Evolutionary conservation across 2,113 vertebrate species (phyloP).

Genomic region (Mellivora capensis): DNA sequence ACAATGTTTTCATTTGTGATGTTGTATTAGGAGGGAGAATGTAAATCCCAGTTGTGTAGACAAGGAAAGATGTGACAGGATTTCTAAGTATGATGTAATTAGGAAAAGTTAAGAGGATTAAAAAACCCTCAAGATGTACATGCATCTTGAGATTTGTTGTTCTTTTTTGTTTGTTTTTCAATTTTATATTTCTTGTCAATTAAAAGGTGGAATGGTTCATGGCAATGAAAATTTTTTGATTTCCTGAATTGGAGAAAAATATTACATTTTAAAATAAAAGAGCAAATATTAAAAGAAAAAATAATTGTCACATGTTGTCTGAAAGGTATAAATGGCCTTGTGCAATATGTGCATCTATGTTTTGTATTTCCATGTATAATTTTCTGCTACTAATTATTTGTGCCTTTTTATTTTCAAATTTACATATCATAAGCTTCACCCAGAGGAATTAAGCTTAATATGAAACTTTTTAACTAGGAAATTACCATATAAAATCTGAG

Average conservation of each 20-base stretch:
- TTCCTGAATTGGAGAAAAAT: not conserved
- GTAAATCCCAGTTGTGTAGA: constrained; percentile 72
- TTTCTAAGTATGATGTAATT: constrained; percentile 63
- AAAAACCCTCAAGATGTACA: not conserved
- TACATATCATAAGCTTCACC: not conserved
- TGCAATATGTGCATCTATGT: not conserved
- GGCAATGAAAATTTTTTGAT: not conserved
- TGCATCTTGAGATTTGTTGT: not conserved
- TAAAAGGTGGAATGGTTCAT: not conserved
- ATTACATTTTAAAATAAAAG: not conserved
- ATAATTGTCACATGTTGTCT: not conserved
- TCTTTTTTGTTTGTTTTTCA: accelerated
- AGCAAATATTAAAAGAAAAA: not conserved
- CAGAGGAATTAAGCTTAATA: not conserved
- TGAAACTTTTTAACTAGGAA: not conserved
- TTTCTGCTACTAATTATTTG: not conserved
- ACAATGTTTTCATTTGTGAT: constrained; percentile 73
- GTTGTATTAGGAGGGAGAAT: constrained; percentile 46
- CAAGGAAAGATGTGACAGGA: constrained; percentile 73
- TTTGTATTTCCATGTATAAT: not conserved
- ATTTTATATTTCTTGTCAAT: not conserved
- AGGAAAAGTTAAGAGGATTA: constrained; percentile 36
- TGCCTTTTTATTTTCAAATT: not conserved
- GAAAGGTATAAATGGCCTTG: not conserved
- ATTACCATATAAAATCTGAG: not conserved